Evolutionary conservation across 1,140 invertebrate species (phyloP), one percentile per base, ranked within the genome.

Genomic region (Drosophila bifasciata): DNA sequence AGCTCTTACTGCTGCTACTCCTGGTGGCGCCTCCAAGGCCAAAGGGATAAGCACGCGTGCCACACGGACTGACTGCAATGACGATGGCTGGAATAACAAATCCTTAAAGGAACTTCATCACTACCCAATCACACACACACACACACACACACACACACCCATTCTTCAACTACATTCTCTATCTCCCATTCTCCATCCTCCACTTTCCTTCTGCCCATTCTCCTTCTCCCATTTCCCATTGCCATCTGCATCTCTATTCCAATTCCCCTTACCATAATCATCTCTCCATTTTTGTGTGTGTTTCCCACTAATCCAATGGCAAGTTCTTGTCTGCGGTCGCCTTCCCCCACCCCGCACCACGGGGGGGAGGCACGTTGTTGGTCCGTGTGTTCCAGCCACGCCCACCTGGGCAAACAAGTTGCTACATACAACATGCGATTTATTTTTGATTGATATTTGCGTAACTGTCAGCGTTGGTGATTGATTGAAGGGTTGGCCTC

Each of bases 391-490:
- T 64, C 45, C 70, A 63, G 67, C 50, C 70, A 63, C 69, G 59
- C 58, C 70, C 70, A 74, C 70, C 70, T 74, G 81, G 58, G 48
- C 80, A 84, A 85, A 84, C 76, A 84, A 85, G 46, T 85, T 76
- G 72, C 80, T 60, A 84, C 81, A 84, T 64, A 86, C 71, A 74
- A 74, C 71, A 84, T 85, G 71, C 81, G 81, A 85, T 84, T 84
- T 84, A 84, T 84, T 76, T 84, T 84, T 84, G 79, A 84, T 84
- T 84, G 79, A 84, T 84, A 84, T 84, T 84, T 84, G 79, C 79
- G 79, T 84, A 84, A 84, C 79, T 85, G 79, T 84, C 79, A 84
- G 74, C 80, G 72, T 64, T 46, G 79, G 79, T 85, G 79, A 84
- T 84, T 84, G 79, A 84, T 84, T 84, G 80, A 84, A 84, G 79